Base-by-base conservation (phyloP, 2,113 vertebrate genomes). In the Pelvicachromis taeniatus region DNA sequence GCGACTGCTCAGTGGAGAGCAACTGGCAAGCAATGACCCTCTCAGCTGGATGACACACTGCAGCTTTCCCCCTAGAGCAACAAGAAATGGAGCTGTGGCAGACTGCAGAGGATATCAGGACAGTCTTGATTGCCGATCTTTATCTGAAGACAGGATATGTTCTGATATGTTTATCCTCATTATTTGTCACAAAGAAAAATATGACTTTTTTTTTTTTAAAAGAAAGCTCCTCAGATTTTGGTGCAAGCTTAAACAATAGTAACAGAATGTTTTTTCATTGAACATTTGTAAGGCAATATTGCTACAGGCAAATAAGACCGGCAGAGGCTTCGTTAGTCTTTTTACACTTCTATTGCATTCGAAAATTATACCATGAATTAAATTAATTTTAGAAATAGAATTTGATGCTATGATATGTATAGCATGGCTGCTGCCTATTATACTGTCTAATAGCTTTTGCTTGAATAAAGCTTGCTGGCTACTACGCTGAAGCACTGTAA, bases 21-120 rank as follows among this genome's bases (percentile, higher is more conserved):
- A 89, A 94, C 91, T 88, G 89, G 91, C 89, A 89, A 93, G 90
- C 93, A 91, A 91, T 89, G 92, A 93, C 91, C 93, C 92, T 93
- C 91, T 93, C 93, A 92, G 91, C 87, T 89, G 89, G 91, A 93
- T 92, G 91, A 93, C 89, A 94, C 83, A 68, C 88, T 89, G 87
- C 87, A 75, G 85, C 86, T 93, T 91, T 87, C 85, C 85, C 83
- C 87, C 87, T 50, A 80, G 80, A 90, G 88, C 87, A 86, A 79
- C 61, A 93, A 83, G 87, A 91, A 92, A 94, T 91, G 83, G 89
- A 92, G 87, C 87, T 21, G 83, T 81, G 73, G 91, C 68, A 81
- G 83, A 87, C 87, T 77, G 84, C 84, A 80, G 81, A 87, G 86
- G 81, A 90, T 88, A 91, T 79, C 78, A 75, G 89, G 78, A 88